phyloP scores from a whole-genome alignment of 2,113 vertebrate species.

The Acrocephalus arundinaceus region DNA sequence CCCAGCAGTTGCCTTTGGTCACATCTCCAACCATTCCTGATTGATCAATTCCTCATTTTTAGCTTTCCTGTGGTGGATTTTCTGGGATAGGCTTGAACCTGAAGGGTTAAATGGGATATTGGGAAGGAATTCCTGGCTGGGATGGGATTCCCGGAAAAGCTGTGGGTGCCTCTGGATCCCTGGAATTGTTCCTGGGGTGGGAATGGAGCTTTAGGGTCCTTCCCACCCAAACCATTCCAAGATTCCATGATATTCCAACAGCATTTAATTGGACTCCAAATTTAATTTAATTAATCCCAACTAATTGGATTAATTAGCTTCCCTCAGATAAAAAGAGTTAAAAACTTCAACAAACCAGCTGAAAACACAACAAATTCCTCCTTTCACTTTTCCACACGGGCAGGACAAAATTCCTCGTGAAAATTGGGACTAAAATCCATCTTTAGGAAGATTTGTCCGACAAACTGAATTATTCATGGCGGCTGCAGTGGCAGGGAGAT shows the following conservation, averaged over 20 bases:
- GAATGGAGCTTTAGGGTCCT: neutral
- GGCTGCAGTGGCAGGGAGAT: neutral
- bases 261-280: neutral
- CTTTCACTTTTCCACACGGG: fast-evolving
- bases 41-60: neutral
- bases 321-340: neutral
- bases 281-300: too few relatives aligned
- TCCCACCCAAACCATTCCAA: neutral
- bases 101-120: too few relatives aligned
- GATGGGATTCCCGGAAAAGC: too few relatives aligned
- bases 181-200: too few relatives aligned
- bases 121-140: too few relatives aligned
- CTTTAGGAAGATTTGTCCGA: neutral
- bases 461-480: conserved; percentile 11
- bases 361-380: neutral
- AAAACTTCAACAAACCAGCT: neutral
- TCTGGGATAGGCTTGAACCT: too few relatives aligned
- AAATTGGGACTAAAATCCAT: neutral
- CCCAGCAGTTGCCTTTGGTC: neutral
- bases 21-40: neutral
- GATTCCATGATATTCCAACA: neutral
- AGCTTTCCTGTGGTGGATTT: neutral
- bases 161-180: too few relatives aligned
- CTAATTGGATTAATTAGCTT: too few relatives aligned
- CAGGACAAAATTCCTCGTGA: neutral